A percentile compares a stretch with the other conserved stretches of the same genome.
Evolutionary conservation across 2,888 invertebrate genomes (phyloP).

Genomic region (Catocala sponsa): DNA sequence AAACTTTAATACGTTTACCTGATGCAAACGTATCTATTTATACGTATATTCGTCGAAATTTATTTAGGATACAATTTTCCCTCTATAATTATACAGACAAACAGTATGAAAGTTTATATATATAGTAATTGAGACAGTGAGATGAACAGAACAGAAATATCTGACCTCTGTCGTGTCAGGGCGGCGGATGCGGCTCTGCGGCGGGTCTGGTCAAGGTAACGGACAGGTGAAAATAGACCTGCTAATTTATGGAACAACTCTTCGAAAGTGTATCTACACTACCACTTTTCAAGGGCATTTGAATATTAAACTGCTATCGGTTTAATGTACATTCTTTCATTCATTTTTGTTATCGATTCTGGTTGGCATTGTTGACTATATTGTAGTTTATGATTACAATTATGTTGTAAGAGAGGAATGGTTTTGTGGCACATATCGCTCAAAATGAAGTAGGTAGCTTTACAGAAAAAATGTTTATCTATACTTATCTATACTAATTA

Average conservation of each 20-base stretch:
- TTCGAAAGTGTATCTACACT: conserved; percentile 4
- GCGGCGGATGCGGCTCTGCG: conserved; percentile 4
- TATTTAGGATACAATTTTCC: no score
- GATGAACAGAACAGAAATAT: conserved; percentile 11
- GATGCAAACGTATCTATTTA: no score
- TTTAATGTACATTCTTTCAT: background rate
- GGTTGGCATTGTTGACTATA: no score
- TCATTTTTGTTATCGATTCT: background rate
- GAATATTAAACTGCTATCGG: background rate
- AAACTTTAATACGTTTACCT: no score
- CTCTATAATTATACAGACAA: no score
- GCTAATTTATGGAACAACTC: conserved; percentile 15
- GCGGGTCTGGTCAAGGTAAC: conserved; percentile 30
- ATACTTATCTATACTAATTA: no score
- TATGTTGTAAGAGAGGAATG: no score
- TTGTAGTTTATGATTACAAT: no score
- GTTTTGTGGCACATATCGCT: no score
- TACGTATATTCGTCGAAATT: no score
- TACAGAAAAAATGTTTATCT: no score
- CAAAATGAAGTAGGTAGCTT: no score
- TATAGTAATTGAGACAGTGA: background rate
- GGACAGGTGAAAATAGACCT: conserved; percentile 27
- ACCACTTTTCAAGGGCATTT: conserved; percentile 7
- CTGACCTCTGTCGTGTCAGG: conserved; percentile 32
- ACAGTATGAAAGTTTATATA: background rate